Conservation (phyloP, 2,113 vertebrate species). For the Rhinoptilus africanus region DNA sequence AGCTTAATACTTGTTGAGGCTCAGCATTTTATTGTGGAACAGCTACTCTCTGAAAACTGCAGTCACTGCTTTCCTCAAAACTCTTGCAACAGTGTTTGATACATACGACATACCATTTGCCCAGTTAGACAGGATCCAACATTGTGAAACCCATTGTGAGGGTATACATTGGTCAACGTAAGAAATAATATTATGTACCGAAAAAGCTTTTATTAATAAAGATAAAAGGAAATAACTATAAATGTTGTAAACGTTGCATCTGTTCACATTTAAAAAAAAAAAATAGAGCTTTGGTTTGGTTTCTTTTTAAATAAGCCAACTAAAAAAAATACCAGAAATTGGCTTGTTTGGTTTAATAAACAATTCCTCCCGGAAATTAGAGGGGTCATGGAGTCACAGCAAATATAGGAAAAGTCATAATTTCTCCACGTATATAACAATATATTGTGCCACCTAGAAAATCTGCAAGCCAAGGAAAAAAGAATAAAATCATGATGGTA, state of each 20-base stretch:
- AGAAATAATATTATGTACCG: fast-evolving
- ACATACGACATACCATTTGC: background rate
- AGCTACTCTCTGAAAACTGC: background rate
- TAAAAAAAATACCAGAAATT: background rate
- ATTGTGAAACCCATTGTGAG: background rate
- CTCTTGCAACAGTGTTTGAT: background rate
- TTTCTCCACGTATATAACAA: background rate
- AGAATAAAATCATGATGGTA: background rate
- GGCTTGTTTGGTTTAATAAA: background rate
- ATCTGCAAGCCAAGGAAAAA: background rate
- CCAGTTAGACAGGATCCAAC: background rate
- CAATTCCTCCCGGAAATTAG: background rate
- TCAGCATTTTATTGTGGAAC: background rate
- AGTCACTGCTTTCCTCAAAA: background rate
- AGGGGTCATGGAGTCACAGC: background rate
- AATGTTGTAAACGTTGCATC: background rate
- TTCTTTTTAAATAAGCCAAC: background rate
- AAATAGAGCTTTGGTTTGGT: background rate
- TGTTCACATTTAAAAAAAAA: background rate
- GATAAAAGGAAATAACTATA: background rate
- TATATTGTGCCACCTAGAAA: background rate
- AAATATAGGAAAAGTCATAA: background rate
- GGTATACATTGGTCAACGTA: background rate
- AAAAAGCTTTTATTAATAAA: background rate
- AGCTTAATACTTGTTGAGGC: background rate